Evolutionary conservation across 2,797 vertebrate species (phyloP), one percentile per base, ranked within the genome.

Genomic region (Cynodonichthys magdalenae): DNA sequence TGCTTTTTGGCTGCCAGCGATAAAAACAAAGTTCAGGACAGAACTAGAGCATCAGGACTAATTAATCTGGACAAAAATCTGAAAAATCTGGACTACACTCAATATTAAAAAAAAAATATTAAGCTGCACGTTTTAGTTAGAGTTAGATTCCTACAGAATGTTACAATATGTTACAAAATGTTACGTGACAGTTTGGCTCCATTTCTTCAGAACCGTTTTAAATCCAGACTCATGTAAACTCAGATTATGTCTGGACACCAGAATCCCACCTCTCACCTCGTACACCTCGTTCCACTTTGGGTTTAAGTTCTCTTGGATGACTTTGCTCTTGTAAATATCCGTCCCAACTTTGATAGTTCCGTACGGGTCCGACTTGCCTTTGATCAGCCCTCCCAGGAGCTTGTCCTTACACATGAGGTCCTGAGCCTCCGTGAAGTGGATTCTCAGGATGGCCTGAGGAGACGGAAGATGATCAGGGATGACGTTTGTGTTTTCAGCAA

Each of bases 361-460:
- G 4, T 99, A 99, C 0, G 97, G 97, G 79, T 99, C 97, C 0
- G 97, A 99, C 83, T 98, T 98, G 20, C 97, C 97, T 84, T 96
- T 99, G 79, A 98, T 93, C 48, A 98, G 87, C 31, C 97, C 97
- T 11, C 96, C 95, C 53, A 99, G 77, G 49, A 95, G 93, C 59
- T 83, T 97, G 68, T 99, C 97, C 84, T 99, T 99, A 4, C 93
- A 92, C 54, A 96, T 65, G 55, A 99, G 85, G 34, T 98, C 94
- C 80, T 97, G 95, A 62, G 95, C 97, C 92, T 98, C 96, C 24
- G 96, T 81, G 57, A 99, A 96, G 79, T 99, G 95, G 85, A 99
- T 94, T 79, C 97, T 92, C 55, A 99, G 77, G 66, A 99, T 79
- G 52, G 92, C 95, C 97, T 99, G 75, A 41, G 31, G 45, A 65